Evolutionary conservation across 1,140 invertebrate genomes (phyloP), one percentile per base, ranked within the genome.

Genomic region (Drosophila takahashii): DNA sequence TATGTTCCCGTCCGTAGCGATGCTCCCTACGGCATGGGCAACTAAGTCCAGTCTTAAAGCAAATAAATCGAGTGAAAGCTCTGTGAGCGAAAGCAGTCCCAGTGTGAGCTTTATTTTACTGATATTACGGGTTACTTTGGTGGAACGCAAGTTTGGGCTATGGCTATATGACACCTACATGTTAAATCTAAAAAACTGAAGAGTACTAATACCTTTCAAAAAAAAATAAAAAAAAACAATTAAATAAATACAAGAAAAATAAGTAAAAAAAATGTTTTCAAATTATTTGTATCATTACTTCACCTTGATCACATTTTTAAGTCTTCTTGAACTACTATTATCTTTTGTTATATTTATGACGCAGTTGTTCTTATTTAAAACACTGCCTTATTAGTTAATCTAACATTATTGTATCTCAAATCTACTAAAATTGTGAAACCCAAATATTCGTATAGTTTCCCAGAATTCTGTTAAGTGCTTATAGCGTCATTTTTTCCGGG

Each of bases 1-100:
- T 92, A 92, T 44, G 81, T 92, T 10, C 90, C 87, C 11, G 85
- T 90, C 3, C 78, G 78, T 9, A 81, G 91, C 26, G 62, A 80
- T 5, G 71, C 59, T 34, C 93, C 93, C 27, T 81, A 71, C 70
- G 93, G 93, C 22, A 73, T 72, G 64, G 83, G 83, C 37, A 72
- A 59, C 36, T 86, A 78, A 65, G 36, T 50, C 32, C 32, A 3
- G 7, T 8, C 42, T 32, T 4, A 5, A 59, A 37, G 57, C 45
- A 52, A 86, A 26, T 75, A 54, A 52, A 59, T 27, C 51, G 32
- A 57, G 48, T 56, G 26, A 47, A 84, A 71, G 60, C 66, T 72
- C 54, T 60, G 37, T 42, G 50, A 57, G 22, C 50, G 7, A 70
- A 71, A 57, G 51, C 67, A 70, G n/a, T 57, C 10, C 1, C 0